Percentiles rank a stretch among this genome's conserved stretches.
Conservation (phyloP, 2,113 vertebrate species). For the Poeciliopsis retropinna region DNA sequence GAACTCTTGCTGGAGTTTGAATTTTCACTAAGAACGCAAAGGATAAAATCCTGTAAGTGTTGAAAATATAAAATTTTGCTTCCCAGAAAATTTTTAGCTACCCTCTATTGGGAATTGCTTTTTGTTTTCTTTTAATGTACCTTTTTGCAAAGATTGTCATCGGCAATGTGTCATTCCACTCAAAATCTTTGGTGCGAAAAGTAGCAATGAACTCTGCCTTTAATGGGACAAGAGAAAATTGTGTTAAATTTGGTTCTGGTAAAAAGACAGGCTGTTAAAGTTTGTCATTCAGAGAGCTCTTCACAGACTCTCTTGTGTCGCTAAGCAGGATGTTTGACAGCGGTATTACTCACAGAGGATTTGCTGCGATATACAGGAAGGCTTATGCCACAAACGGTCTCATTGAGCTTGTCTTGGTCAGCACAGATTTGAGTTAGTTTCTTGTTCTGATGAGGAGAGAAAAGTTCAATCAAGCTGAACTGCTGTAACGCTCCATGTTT, state of each 20-base stretch:
- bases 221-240: background rate
- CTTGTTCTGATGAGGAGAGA: conserved; percentile 39
- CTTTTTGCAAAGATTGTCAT: conserved; percentile 69
- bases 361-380: conserved; percentile 71
- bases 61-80: background rate
- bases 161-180: conserved; percentile 64
- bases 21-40: conserved; percentile 72
- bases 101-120: background rate
- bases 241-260: background rate
- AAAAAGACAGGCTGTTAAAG: background rate
- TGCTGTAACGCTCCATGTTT: background rate
- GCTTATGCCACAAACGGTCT: conserved; percentile 70
- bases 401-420: conserved; percentile 34
- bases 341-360: conserved; percentile 58
- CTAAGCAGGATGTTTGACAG: background rate
- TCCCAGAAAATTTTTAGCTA: background rate
- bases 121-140: conserved; percentile 36
- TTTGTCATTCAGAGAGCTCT: background rate
- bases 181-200: conserved; percentile 39
- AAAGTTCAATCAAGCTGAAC: background rate
- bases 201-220: conserved; percentile 60
- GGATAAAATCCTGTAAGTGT: background rate
- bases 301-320: background rate
- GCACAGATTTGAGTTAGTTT: conserved; percentile 57
- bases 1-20: conserved; percentile 33